A percentile compares a stretch with the other conserved stretches of the same genome.
Evolutionary conservation across 2,113 vertebrate species (phyloP).

Genomic region (Ondatra zibethicus): DNA sequence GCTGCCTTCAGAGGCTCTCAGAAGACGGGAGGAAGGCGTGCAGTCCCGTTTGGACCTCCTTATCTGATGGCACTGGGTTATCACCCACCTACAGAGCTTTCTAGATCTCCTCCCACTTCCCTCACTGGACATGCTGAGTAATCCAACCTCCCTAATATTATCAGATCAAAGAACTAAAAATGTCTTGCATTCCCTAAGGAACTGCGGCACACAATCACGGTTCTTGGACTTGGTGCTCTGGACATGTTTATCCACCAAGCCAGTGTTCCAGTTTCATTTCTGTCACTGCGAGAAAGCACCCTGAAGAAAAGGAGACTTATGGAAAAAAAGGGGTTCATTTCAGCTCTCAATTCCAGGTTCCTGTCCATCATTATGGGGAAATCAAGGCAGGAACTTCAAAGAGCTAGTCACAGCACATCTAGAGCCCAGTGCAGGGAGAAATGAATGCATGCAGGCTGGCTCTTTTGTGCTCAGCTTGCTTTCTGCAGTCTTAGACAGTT

Average conservation of each 20-base stretch:
- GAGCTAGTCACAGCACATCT: not conserved
- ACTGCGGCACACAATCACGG: not conserved
- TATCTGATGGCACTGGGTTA: slow-evolving; percentile 64
- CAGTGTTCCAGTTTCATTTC: not conserved
- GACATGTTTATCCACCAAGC: not conserved
- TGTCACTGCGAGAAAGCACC: not conserved
- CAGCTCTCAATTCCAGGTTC: not conserved
- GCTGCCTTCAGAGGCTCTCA: not conserved
- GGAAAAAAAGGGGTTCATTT: not conserved
- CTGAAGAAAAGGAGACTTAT: not conserved
- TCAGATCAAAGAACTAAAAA: slow-evolving; percentile 72
- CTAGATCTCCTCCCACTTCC: slow-evolving; percentile 58
- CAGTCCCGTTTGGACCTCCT: slow-evolving; percentile 16
- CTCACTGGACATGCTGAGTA: slow-evolving; percentile 22
- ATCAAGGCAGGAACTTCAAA: not conserved
- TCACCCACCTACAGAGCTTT: slow-evolving; percentile 23
- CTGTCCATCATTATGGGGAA: not conserved
- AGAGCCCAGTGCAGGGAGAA: not conserved
- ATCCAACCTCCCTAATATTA: not conserved
- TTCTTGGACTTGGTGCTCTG: slow-evolving; percentile 3
- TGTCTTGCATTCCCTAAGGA: slow-evolving; percentile 50
- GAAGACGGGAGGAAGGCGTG: not conserved
- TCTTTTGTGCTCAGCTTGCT: not conserved
- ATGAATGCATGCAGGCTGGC: not conserved
- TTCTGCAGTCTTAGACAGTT: not conserved